Conservation (phyloP, 2,888 invertebrate genomes). For the Sphaerophoria taeniata region DNA sequence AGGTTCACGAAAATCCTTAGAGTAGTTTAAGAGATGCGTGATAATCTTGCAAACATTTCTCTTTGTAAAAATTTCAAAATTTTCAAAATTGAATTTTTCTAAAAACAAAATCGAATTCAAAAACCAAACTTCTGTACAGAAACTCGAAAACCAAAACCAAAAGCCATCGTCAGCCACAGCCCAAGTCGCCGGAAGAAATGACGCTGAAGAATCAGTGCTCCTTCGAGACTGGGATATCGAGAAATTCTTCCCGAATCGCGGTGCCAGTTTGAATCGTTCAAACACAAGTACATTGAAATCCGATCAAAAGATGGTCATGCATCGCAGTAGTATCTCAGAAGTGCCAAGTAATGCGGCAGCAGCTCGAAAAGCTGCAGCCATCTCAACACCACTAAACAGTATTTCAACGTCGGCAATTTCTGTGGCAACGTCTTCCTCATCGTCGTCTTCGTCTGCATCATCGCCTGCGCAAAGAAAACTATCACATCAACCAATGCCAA, state of each 20-base stretch:
- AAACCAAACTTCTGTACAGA: slow-evolving; percentile 77
- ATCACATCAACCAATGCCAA: slow-evolving; percentile 63
- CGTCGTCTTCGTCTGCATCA: slow-evolving; percentile 52
- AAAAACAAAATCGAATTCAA: slow-evolving; percentile 40
- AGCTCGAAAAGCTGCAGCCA: slow-evolving; percentile 71
- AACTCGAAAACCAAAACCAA: slow-evolving; percentile 81
- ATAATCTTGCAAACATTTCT: slow-evolving; percentile 58
- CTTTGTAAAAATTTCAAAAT: slow-evolving; percentile 44
- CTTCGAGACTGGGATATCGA: slow-evolving; percentile 95
- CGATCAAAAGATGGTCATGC: slow-evolving; percentile 79
- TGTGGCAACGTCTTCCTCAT: slow-evolving; percentile 52
- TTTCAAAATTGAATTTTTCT: background rate
- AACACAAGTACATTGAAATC: slow-evolving; percentile 83
- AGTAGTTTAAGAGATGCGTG: no score
- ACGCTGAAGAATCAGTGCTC: slow-evolving; percentile 88
- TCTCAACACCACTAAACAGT: slow-evolving; percentile 75
- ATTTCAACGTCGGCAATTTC: slow-evolving; percentile 71
- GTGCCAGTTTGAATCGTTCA: slow-evolving; percentile 78
- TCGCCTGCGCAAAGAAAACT: slow-evolving; percentile 71
- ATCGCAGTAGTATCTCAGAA: slow-evolving; percentile 80
- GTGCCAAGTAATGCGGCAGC: slow-evolving; percentile 76
- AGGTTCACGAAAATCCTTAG: no score
- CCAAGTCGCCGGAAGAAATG: slow-evolving; percentile 77
- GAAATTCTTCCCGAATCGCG: slow-evolving; percentile 88
- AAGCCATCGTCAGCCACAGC: slow-evolving; percentile 79